Conservation (phyloP, 1,140 invertebrate species). For the Eurosta solidaginis region DNA sequence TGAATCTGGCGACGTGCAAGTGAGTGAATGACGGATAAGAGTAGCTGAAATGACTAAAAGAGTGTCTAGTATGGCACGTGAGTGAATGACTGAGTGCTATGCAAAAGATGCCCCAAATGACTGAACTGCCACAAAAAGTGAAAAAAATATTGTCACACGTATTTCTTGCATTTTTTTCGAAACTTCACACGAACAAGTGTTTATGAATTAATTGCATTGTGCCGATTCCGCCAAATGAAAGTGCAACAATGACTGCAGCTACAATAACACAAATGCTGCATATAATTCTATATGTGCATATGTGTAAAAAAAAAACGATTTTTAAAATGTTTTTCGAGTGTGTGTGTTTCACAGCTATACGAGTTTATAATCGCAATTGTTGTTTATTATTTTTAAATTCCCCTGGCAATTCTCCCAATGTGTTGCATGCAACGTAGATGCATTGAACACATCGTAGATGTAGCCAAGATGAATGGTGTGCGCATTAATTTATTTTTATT, state of each 20-base stretch:
- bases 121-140: background rate
- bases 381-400: background rate
- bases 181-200: background rate
- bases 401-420: background rate
- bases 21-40: slow-evolving; percentile 11
- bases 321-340: background rate
- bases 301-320: background rate
- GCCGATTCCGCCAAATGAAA: background rate
- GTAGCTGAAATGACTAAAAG: background rate
- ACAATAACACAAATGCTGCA: background rate
- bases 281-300: background rate
- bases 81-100: background rate
- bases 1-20: slow-evolving; percentile 5
- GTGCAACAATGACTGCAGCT: background rate
- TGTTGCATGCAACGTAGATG: background rate
- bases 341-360: background rate
- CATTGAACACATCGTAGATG: background rate
- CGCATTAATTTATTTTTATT: slow-evolving; percentile 16
- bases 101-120: background rate
- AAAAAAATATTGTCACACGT: background rate
- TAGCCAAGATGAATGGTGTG: slow-evolving; percentile 12
- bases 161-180: background rate
- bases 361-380: background rate
- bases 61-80: background rate
- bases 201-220: slow-evolving; percentile 8